phyloP scores from a whole-genome alignment of 2,113 vertebrate genomes.

The Eudorcas thomsonii region DNA sequence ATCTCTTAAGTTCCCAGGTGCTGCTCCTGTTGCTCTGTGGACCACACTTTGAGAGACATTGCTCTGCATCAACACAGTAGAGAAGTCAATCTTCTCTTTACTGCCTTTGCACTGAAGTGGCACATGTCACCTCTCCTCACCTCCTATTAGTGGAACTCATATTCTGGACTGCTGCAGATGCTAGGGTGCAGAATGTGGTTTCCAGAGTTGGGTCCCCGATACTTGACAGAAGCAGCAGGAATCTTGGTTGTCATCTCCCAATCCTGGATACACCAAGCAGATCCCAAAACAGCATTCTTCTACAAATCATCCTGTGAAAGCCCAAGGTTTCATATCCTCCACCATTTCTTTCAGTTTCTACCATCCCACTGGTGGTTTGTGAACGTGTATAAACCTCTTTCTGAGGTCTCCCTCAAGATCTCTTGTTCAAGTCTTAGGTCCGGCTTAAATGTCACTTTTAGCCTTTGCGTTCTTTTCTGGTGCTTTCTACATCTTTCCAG shows the following conservation, averaged over 20 bases:
- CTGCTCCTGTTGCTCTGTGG: neutral
- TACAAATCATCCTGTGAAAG: neutral
- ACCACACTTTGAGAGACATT: neutral
- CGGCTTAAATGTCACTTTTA: neutral
- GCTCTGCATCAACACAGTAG: no score
- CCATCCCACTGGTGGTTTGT: neutral
- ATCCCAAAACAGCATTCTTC: neutral
- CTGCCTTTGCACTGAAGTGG: neutral
- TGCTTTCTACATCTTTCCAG: neutral
- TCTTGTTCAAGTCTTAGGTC: neutral
- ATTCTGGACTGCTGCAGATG: neutral
- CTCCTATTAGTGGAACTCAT: neutral
- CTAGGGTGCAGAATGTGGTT: neutral
- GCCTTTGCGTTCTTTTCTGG: neutral
- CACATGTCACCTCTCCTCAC: neutral
- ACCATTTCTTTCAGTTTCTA: neutral
- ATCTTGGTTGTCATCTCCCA: neutral
- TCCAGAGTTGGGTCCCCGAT: neutral
- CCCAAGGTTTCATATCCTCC: fast-evolving
- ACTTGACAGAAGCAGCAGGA: neutral
- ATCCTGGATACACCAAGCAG: neutral
- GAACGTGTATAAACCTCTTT: neutral
- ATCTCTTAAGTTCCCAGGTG: neutral
- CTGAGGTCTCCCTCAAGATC: neutral
- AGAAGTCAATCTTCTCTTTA: neutral